Percentiles rank a stretch among this genome's conserved stretches.
phyloP scores from a whole-genome alignment of 2,888 invertebrate genomes.

The Hydroisotoma schaefferi region DNA sequence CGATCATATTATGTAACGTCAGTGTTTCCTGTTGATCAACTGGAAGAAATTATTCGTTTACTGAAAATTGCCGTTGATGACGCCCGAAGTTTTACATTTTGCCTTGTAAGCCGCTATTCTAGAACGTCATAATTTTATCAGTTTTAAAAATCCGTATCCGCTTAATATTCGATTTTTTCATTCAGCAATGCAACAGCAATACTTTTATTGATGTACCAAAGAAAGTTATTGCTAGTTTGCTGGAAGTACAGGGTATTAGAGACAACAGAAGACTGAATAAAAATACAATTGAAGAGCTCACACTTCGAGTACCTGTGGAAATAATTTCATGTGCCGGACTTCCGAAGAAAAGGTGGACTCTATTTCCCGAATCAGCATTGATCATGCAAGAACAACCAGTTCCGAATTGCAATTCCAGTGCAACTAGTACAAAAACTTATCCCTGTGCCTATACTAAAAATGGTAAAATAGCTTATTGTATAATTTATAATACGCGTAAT shows the following conservation, averaged over 20 bases:
- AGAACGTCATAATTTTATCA: constrained; percentile 1
- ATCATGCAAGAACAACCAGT: neutral
- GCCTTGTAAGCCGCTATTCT: constrained; percentile 60
- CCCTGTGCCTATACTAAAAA: too few species aligned
- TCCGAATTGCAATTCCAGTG: neutral
- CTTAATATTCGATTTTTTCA: constrained; percentile 10
- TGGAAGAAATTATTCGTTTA: constrained; percentile 63
- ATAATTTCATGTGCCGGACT: constrained; percentile 14
- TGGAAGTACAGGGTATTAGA: neutral
- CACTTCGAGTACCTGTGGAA: constrained; percentile 9
- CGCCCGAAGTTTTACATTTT: constrained; percentile 67
- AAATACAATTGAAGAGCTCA: neutral
- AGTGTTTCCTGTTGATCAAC: constrained; percentile 61
- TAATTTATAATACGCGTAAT: too few species aligned
- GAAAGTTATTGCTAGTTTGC: constrained; percentile 52
- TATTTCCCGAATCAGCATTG: constrained; percentile 2
- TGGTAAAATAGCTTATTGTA: neutral
- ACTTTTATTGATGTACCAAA: constrained; percentile 55
- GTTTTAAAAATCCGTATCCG: neutral
- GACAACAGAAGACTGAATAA: neutral
- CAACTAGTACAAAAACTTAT: neutral
- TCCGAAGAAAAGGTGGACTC: constrained; percentile 6
- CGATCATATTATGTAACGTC: constrained; percentile 62
- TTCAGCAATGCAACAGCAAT: constrained; percentile 56
- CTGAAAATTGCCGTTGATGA: constrained; percentile 64